phyloP scores from a whole-genome alignment of 2,888 invertebrate genomes.

The Harpalus rubripes region DNA sequence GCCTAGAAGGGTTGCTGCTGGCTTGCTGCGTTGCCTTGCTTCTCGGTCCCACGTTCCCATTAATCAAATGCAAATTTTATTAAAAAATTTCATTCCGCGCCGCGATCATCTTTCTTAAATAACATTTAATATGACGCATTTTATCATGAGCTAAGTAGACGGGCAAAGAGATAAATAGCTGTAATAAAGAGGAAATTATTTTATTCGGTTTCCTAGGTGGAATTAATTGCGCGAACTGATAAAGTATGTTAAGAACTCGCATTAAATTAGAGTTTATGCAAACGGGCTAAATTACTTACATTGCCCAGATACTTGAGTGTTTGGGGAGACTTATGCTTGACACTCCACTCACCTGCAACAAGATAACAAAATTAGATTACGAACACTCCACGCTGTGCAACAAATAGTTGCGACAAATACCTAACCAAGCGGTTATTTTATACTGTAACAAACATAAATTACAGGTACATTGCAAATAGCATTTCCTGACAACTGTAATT shows the following conservation, averaged over 20 bases:
- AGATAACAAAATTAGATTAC: slow-evolving; percentile 11
- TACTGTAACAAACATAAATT: too few relatives aligned
- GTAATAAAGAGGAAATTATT: slow-evolving; percentile 47
- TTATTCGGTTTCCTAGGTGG: slow-evolving; percentile 25
- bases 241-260: slow-evolving; percentile 43
- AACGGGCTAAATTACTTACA: slow-evolving; percentile 25
- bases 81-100: slow-evolving; percentile 63
- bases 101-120: slow-evolving; percentile 53
- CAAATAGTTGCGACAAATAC: neutral
- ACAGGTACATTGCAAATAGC: too few relatives aligned
- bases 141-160: slow-evolving; percentile 50
- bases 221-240: slow-evolving; percentile 48
- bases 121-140: slow-evolving; percentile 63
- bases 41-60: slow-evolving; percentile 8
- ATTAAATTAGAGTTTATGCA: slow-evolving; percentile 32
- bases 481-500: too few relatives aligned
- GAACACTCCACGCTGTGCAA: neutral
- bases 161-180: slow-evolving; percentile 38
- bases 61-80: slow-evolving; percentile 66
- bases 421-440: too few relatives aligned
- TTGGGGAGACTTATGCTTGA: slow-evolving; percentile 3
- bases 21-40: neutral
- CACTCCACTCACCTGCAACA: slow-evolving; percentile 44
- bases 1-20: slow-evolving; percentile 27
- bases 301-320: neutral